Percentiles rank a stretch among this genome's conserved stretches.
Conservation (phyloP, 2,888 invertebrate genomes). For the Rhingia rostrata region DNA sequence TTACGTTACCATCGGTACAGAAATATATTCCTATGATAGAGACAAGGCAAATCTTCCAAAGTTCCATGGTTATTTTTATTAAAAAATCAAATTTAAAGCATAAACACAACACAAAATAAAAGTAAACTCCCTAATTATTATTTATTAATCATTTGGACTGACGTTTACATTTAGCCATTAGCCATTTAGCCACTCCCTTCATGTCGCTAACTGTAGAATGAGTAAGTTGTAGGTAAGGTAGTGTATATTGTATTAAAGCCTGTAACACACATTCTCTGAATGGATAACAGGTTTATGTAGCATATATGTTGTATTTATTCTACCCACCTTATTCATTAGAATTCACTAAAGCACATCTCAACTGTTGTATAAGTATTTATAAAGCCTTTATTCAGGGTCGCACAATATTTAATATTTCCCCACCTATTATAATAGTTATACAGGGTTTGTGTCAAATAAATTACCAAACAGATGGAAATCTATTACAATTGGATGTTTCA, state of each 20-base stretch:
- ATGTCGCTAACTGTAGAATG: constrained; percentile 2
- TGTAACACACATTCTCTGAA: background rate
- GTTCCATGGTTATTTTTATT: constrained; percentile 36
- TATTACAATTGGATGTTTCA: no score
- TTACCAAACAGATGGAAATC: no score
- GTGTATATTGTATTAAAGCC: background rate
- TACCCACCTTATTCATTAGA: background rate
- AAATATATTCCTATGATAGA: constrained; percentile 77
- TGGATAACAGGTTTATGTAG: no score
- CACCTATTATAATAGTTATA: no score
- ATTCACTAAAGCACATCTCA: no score
- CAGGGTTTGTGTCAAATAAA: no score
- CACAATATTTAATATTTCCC: no score
- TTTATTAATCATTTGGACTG: constrained; percentile 28
- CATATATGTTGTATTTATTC: no score
- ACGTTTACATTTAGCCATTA: constrained; percentile 49
- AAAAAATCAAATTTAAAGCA: constrained; percentile 11
- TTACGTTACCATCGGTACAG: constrained; percentile 78
- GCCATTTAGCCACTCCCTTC: constrained; percentile 59
- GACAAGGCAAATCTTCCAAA: constrained; percentile 78
- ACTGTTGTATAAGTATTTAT: no score
- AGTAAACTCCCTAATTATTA: constrained; percentile 46
- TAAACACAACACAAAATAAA: constrained; percentile 32
- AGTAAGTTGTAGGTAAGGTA: background rate
- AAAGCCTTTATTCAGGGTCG: no score